These are phyloP conservation scores for Columba guinea DNA, from an alignment of 2,797 vertebrate genomes.

Conservation along the genomic window DNA sequence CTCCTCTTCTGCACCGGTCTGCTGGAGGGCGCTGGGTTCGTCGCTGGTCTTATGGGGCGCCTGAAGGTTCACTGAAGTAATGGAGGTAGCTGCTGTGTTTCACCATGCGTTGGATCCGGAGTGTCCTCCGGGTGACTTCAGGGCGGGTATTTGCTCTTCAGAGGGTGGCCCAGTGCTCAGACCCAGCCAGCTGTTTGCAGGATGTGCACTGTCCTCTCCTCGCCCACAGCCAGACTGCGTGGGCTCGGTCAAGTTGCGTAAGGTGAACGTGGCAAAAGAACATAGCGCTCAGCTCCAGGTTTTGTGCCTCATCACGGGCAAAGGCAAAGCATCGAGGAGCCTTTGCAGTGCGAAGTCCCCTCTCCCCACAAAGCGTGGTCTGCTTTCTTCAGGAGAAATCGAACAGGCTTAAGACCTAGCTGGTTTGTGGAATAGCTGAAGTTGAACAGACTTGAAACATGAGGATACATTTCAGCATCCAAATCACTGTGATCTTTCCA, in stretches of 20 bases:
- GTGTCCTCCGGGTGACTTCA: background rate
- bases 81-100: background rate
- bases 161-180: background rate
- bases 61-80: fast-evolving
- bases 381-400: background rate
- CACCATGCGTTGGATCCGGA: background rate
- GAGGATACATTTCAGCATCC: background rate
- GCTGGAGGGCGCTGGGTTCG: background rate
- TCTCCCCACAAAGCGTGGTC: background rate
- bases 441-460: background rate
- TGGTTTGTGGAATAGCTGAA: background rate
- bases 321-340: background rate
- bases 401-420: background rate
- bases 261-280: background rate
- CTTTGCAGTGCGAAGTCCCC: background rate
- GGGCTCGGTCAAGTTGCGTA: background rate
- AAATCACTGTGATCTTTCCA: background rate
- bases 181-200: background rate
- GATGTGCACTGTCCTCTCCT: background rate
- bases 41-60: background rate
- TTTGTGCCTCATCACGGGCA: background rate
- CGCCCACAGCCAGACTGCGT: fast-evolving
- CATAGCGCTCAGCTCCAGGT: background rate
- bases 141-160: background rate
- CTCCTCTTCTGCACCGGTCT: background rate